These are phyloP conservation scores for Harpalus rufipes DNA, from an alignment of 2,888 invertebrate species.

Conservation along the genomic window DNA sequence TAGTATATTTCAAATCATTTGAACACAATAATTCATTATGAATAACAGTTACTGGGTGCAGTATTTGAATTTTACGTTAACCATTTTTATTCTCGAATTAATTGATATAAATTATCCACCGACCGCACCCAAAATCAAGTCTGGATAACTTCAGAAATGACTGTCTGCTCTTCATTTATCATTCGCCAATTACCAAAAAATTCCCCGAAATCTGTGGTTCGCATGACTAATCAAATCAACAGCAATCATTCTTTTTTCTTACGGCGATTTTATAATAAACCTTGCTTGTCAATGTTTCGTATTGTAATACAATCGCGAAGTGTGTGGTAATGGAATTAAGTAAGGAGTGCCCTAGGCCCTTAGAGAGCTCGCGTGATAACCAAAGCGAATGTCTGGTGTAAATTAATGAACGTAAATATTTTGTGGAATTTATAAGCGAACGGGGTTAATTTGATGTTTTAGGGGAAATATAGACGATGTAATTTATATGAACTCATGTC, in stretches of 20 bases:
- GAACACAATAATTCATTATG: no score
- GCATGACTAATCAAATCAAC: not conserved
- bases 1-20: no score
- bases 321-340: slow-evolving; percentile 19
- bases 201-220: not conserved
- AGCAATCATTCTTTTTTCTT: not conserved
- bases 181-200: not conserved
- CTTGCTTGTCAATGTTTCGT: no score
- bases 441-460: not conserved
- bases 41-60: no score
- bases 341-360: not conserved
- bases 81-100: not conserved
- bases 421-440: slow-evolving; percentile 2
- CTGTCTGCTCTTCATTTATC: not conserved
- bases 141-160: not conserved
- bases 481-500: no score
- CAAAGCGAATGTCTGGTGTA: not conserved
- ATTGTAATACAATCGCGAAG: not conserved
- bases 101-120: not conserved
- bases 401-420: not conserved
- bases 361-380: slow-evolving; percentile 3
- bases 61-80: no score
- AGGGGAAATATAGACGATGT: no score
- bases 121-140: not conserved
- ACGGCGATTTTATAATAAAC: no score